A percentile compares a stretch with the other conserved stretches of the same genome.
phyloP scores from a whole-genome alignment of 2,888 invertebrate genomes.

The Heliconius aoede region DNA sequence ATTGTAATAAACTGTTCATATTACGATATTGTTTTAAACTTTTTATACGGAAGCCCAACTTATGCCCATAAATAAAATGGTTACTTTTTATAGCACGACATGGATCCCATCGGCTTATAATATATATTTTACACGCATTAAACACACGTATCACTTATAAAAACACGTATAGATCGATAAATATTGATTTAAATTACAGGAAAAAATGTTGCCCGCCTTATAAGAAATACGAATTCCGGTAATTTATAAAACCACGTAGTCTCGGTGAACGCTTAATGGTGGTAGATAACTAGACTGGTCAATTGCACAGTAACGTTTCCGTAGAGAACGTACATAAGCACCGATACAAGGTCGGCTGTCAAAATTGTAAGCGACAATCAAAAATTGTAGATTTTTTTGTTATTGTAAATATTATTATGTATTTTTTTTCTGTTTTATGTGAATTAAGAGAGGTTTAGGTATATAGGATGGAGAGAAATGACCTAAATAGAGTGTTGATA shows the following conservation, averaged over 20 bases:
- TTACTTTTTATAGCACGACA: constrained; percentile 11
- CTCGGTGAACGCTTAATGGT: constrained; percentile 5
- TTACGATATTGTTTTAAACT: not conserved
- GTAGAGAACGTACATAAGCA: constrained; percentile 27
- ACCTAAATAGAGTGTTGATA: no score
- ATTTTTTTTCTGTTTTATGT: not conserved
- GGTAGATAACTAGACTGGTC: constrained; percentile 8
- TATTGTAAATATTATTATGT: not conserved
- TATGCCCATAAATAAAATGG: not conserved
- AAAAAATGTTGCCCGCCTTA: constrained; percentile 27
- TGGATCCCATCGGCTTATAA: constrained; percentile 8
- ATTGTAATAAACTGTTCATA: constrained; percentile 4
- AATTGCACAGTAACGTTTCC: constrained; percentile 34
- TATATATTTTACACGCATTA: constrained; percentile 7
- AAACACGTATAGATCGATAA: constrained; percentile 32
- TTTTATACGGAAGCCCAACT: not conserved
- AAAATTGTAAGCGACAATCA: constrained; percentile 11
- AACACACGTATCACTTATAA: constrained; percentile 20
- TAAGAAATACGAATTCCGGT: constrained; percentile 30
- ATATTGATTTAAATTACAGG: constrained; percentile 36
- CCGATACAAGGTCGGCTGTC: constrained; percentile 35
- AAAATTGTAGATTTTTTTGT: not conserved
- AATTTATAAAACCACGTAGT: constrained; percentile 21
- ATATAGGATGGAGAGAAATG: no score
- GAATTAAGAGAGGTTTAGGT: not conserved